Percentiles rank a stretch among this genome's conserved stretches.
Evolutionary conservation across 2,113 vertebrate species (phyloP).

Genomic region (Myiagra hebetior): DNA sequence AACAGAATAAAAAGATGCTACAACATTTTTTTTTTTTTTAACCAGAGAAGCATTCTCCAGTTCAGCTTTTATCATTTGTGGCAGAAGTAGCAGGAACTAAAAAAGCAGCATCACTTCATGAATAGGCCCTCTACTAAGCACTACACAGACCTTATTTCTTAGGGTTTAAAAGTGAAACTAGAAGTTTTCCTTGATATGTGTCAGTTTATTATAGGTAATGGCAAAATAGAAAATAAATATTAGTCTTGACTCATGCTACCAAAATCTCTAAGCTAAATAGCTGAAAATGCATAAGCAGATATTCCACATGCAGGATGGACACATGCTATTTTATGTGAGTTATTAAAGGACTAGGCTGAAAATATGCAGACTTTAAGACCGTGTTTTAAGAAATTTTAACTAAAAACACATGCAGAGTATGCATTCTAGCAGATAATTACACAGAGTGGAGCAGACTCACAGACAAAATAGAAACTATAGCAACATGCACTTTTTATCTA

Average conservation of each 20-base stretch:
- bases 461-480: background rate
- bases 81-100: background rate
- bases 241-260: background rate
- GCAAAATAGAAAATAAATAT: background rate
- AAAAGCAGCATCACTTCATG: background rate
- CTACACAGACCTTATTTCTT: background rate
- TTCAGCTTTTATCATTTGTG: background rate
- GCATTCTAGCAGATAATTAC: conserved; percentile 31
- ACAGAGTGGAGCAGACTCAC: background rate
- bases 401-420: conserved; percentile 39
- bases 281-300: background rate
- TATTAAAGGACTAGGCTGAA: conserved; percentile 36
- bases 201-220: background rate
- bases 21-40: background rate
- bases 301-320: background rate
- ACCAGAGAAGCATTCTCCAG: background rate
- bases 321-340: background rate
- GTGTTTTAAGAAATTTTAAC: conserved; percentile 54
- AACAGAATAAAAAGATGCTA: background rate
- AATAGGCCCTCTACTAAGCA: background rate
- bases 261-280: background rate
- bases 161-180: background rate
- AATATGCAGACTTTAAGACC: conserved; percentile 51
- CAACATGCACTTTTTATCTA: background rate
- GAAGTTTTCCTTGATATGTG: background rate